A percentile compares a stretch with the other conserved stretches of the same genome.
Conservation (phyloP, 2,888 invertebrate species). For the Eristalis pertinax region DNA sequence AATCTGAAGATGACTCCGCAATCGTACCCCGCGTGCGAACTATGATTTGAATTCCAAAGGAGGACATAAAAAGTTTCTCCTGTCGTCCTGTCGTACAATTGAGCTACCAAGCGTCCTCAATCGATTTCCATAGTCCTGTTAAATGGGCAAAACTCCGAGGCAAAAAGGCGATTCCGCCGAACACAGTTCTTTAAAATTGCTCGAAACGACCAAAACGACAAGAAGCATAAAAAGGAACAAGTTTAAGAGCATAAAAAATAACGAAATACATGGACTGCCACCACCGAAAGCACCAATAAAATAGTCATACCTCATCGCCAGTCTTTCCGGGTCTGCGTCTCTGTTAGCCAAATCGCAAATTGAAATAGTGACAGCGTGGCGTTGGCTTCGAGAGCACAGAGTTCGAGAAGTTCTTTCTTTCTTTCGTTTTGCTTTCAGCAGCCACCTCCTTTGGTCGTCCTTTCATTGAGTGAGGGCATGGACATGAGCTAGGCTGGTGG, state of each 20-base stretch:
- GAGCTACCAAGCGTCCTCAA: not conserved
- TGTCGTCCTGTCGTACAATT: slow-evolving; percentile 12
- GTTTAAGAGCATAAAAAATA: not conserved
- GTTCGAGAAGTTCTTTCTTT: not conserved
- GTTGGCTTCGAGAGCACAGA: not conserved
- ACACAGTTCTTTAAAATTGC: slow-evolving; percentile 9
- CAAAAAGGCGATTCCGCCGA: not conserved
- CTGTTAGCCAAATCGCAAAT: slow-evolving; percentile 47
- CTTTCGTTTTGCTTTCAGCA: slow-evolving; percentile 17
- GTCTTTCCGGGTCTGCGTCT: slow-evolving; percentile 28
- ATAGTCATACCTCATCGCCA: slow-evolving; percentile 51
- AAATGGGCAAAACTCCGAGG: slow-evolving; percentile 16
- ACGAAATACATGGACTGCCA: slow-evolving; percentile 5
- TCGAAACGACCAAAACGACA: slow-evolving; percentile 13
- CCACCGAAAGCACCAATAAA: slow-evolving; percentile 40
- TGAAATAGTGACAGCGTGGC: slow-evolving; percentile 40
- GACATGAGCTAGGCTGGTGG: not conserved
- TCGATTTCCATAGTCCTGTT: slow-evolving; percentile 43
- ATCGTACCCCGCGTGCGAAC: not conserved
- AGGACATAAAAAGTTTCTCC: slow-evolving; percentile 28
- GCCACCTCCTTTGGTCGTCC: not conserved
- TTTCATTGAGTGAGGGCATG: not conserved
- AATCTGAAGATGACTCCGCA: not conserved
- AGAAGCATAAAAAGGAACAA: not conserved
- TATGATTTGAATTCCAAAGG: slow-evolving; percentile 31